These are phyloP conservation scores for Scleropages formosus DNA, from an alignment of 2,797 vertebrate genomes.

Conservation along the genomic window DNA sequence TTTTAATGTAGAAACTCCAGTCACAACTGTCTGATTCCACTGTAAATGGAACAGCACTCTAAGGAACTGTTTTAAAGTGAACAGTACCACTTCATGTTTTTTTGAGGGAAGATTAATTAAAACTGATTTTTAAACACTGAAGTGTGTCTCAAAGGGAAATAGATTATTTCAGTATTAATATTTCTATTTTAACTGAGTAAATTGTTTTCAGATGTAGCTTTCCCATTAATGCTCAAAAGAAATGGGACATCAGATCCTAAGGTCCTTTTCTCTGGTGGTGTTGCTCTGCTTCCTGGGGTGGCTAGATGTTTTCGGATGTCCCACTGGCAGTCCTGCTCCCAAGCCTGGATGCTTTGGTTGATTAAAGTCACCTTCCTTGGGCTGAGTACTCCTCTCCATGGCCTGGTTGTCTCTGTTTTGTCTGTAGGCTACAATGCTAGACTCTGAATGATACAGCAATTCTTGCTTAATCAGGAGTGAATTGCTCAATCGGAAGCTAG, in stretches of 20 bases:
- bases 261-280: conserved; percentile 74
- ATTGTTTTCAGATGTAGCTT: neutral
- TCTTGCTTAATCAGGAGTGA: conserved; percentile 58
- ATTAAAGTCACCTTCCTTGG: conserved; percentile 66
- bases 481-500: conserved; percentile 59
- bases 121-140: no score
- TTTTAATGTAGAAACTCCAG: no score
- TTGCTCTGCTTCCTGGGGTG: conserved; percentile 64
- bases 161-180: no score
- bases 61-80: no score
- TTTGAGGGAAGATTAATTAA: no score
- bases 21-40: no score
- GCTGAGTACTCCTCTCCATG: conserved; percentile 67
- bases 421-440: conserved; percentile 64
- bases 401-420: conserved; percentile 77
- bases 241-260: conserved; percentile 64
- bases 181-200: no score
- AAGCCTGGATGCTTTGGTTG: conserved; percentile 54
- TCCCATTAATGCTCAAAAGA: neutral
- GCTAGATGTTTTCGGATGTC: conserved; percentile 51
- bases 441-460: conserved; percentile 60
- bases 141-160: no score
- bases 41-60: no score
- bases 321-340: conserved; percentile 56
- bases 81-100: no score